A percentile compares a stretch with the other conserved stretches of the same genome.
Evolutionary conservation across 2,797 vertebrate genomes (phyloP).

Genomic region (Tragelaphus oryx): DNA sequence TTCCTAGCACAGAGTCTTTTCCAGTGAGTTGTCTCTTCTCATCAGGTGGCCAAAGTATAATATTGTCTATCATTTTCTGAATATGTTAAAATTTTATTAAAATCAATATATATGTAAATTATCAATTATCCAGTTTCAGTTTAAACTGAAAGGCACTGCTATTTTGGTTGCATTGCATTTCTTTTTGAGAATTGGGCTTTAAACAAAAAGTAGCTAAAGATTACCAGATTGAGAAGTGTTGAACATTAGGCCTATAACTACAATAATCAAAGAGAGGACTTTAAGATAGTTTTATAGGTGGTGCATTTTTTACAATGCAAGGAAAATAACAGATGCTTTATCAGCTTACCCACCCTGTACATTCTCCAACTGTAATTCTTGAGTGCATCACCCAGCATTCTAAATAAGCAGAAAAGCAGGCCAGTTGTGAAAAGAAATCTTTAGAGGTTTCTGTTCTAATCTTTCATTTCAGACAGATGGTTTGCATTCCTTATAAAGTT

Average conservation of each 20-base stretch:
- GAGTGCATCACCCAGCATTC: not conserved
- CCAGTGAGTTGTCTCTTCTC: not conserved
- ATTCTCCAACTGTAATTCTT: slow-evolving; percentile 8
- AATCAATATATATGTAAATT: not conserved
- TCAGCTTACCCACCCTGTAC: not conserved
- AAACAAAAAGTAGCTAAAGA: slow-evolving; percentile 7
- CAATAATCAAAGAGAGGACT: not conserved
- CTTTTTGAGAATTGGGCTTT: not conserved
- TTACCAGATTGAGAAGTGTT: not conserved
- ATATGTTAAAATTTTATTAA: not conserved
- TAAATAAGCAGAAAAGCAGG: not conserved
- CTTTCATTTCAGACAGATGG: slow-evolving; percentile 10
- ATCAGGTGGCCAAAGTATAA: not conserved
- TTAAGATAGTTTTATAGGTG: not conserved
- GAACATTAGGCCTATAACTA: not conserved
- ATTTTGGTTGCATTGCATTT: not conserved
- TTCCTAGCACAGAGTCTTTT: not conserved
- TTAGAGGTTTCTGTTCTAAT: not conserved
- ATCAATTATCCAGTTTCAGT: not conserved
- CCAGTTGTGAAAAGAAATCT: not conserved
- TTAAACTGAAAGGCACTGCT: not conserved
- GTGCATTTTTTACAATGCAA: not conserved
- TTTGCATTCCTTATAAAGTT: slow-evolving; percentile 38
- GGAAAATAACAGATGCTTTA: not conserved
- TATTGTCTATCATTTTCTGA: not conserved